Base-by-base conservation (phyloP, 2,797 vertebrate genomes). In the Sus cebifrons region DNA sequence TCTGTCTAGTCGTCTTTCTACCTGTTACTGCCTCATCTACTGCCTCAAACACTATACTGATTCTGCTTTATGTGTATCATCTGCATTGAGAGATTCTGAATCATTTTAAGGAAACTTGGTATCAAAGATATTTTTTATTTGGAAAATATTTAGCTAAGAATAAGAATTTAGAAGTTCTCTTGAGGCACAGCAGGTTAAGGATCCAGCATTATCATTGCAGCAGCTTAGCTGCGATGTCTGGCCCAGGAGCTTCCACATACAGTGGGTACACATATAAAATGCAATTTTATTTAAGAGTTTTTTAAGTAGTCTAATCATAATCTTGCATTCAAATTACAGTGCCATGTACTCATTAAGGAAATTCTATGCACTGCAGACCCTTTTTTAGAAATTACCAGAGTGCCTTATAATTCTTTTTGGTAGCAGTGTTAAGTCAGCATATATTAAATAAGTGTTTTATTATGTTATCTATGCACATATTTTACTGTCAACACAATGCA, bases 401-500 rank as follows among this genome's bases (percentile, higher is more conserved):
- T 70, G 20, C 10, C 20, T 67, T 92, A 71, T n/a, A 67, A 64
- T 91, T 73, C 64, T 89, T 95, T 4, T 60, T 83, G 20, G 14
- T 91, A 90, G 68, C 23, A 86, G 11, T 89, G 88, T 88, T 21
- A 92, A 85, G 18, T 96, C 67, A 91, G 21, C 68, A 70, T 86
- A 94, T 91, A 75, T 62, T 88, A 23, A 95, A 44, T 70, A 65
- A 79, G 20, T 77, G 36, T 89, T 54, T 36, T 70, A 18, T 52
- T 90, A 29, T 85, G 32, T 87, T 87, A 52, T 93, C 32, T 92
- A 20, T 36, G 6, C n/a, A 20, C 77, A 25, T 65, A 65, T 86
- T 81, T 85, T 49, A 67, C 29, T 91, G 10, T 90, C 23, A 75
- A 18, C 32, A 54, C 25, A 58, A 32, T 70, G 44, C 10, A 15